These are phyloP conservation scores for Sebastes minor DNA, from an alignment of 2,797 vertebrate species.

Conservation along the genomic window DNA sequence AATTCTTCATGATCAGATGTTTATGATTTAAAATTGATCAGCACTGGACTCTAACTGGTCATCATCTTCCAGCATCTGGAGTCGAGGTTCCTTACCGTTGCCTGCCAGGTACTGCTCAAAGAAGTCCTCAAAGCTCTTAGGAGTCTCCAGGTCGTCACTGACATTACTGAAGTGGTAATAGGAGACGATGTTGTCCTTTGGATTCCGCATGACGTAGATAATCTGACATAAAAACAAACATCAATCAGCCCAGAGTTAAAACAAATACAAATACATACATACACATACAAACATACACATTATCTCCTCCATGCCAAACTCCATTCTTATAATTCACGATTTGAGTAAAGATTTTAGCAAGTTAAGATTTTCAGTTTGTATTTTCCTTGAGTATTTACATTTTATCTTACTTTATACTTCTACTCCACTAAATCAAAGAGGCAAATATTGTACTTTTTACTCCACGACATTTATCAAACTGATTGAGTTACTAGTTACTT, in stretches of 20 bases:
- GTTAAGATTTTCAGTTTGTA: too few relatives aligned
- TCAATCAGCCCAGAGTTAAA: not conserved
- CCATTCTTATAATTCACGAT: not conserved
- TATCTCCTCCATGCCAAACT: not conserved
- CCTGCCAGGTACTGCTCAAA: slow-evolving; percentile 61
- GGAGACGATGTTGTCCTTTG: slow-evolving; percentile 68
- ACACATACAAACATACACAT: not conserved
- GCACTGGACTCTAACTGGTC: not conserved
- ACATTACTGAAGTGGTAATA: slow-evolving; percentile 66
- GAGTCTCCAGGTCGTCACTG: slow-evolving; percentile 28
- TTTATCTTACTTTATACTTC: too few relatives aligned
- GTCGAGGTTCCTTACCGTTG: slow-evolving; percentile 40
- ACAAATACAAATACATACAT: too few relatives aligned
- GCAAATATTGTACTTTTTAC: too few relatives aligned
- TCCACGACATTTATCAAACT: too few relatives aligned
- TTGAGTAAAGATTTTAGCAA: too few relatives aligned
- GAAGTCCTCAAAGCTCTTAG: slow-evolving; percentile 61
- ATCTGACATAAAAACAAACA: slow-evolving; percentile 50
- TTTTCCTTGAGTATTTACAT: too few relatives aligned
- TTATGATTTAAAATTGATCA: too few relatives aligned
- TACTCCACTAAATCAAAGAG: too few relatives aligned
- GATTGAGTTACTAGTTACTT: too few relatives aligned
- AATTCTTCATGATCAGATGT: too few relatives aligned
- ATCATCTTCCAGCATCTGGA: not conserved
- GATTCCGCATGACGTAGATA: slow-evolving; percentile 73